Evolutionary conservation across 2,797 vertebrate genomes (phyloP), one percentile per base, ranked within the genome.

Genomic region (Decapterus maruadsi): DNA sequence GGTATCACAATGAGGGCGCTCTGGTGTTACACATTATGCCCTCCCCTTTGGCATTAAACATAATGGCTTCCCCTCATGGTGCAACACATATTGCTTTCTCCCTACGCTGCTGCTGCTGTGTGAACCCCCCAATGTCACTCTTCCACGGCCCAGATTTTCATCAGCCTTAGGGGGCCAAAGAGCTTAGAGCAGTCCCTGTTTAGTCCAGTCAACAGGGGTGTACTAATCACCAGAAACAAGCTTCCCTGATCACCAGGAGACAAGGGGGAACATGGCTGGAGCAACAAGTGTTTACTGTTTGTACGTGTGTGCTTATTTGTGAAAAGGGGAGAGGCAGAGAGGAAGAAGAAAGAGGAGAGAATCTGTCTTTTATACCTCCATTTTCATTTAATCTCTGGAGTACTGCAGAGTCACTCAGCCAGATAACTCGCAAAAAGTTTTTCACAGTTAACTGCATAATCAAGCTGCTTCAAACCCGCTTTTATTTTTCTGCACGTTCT

Each of bases 191-290:
- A 87, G 73, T 62, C 75, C 22, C 51, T 59, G 84, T 87, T 89
- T 82, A 76, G 80, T 90, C 77, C 83, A 83, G 36, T 76, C 86
- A 13, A 87, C 88, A 85, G 82, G 87, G 86, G 82, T 85, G 82
- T 56, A 38, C 75, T 92, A 91, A 94, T 93, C 89, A 92, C 87
- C 75, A 59, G 75, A 87, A 87, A 86, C 78, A 75, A 68, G 80
- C 85, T 78, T 79, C 82, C 83, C 53, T 81, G 85, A 90, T 90
- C 80, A 82, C 83, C 76, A 65, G 80, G 87, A 85, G 79, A 82
- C 72, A 48, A 75, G 78, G 20, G 9, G 45, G 55, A 75, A 85
- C 65, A 76, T 40, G 76, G 50, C 55, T 53, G 8, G n/a, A 57
- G 73, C 72, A 85, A 82, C 78, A 31, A 43, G 66, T 75, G 60